Evolutionary conservation across 2,113 vertebrate species (phyloP).

Genomic region (Halichoerus grypus): DNA sequence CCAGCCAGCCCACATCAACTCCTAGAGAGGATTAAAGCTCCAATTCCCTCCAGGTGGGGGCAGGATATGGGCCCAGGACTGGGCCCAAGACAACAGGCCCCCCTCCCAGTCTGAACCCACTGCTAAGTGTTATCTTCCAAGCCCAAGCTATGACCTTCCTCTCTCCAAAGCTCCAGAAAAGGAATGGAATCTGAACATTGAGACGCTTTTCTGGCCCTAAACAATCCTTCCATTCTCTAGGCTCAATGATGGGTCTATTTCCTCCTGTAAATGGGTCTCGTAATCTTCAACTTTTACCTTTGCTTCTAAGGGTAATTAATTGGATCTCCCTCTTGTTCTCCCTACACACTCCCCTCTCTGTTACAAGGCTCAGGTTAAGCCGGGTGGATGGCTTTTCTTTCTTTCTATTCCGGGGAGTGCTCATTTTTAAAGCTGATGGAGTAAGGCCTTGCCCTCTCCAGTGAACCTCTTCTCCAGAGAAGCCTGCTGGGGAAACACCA

Average conservation of each 20-base stretch:
- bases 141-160: conserved; percentile 79
- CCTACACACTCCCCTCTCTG: conserved; percentile 78
- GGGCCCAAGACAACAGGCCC: conserved; percentile 42
- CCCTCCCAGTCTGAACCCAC: conserved; percentile 51
- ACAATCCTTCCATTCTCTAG: conserved; percentile 83
- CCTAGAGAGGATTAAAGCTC: conserved; percentile 26
- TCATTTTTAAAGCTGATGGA: conserved; percentile 74
- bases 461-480: conserved; percentile 62
- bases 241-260: conserved; percentile 84
- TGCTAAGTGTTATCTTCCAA: conserved; percentile 66
- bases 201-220: conserved; percentile 78
- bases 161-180: conserved; percentile 79
- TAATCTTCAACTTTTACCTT: conserved; percentile 80
- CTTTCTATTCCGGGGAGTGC: conserved; percentile 26
- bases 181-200: conserved; percentile 79
- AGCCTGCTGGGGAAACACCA: conserved; percentile 16
- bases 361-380: conserved; percentile 82
- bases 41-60: conserved; percentile 47
- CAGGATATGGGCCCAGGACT: conserved; percentile 36
- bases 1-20: not conserved
- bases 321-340: conserved; percentile 76
- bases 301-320: conserved; percentile 80
- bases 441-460: conserved; percentile 36
- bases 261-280: conserved; percentile 81
- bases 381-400: conserved; percentile 72